A percentile compares a stretch with the other conserved stretches of the same genome.
Conservation (phyloP, 1,140 invertebrate species). For the Daktulosphaira vitifoliae region DNA sequence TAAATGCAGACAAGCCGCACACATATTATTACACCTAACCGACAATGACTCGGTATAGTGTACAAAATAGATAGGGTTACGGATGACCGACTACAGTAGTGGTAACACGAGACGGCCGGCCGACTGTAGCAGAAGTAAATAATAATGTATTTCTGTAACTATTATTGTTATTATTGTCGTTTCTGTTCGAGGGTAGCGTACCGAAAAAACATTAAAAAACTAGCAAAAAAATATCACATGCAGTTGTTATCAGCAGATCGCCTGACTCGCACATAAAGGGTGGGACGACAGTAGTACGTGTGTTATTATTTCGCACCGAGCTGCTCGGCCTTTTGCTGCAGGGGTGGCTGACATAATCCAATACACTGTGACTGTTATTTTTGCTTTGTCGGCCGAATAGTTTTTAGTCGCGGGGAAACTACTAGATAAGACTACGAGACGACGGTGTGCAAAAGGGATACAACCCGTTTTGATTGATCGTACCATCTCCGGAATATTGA, state of each 20-base stretch:
- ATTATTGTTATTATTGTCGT: not conserved
- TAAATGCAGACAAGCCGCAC: not conserved
- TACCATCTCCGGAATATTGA: not conserved
- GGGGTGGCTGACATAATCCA: slow-evolving; percentile 26
- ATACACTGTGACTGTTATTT: slow-evolving; percentile 20
- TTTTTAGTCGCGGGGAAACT: too few species aligned
- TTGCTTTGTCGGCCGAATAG: too few species aligned
- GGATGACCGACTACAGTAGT: not conserved
- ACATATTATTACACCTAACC: too few species aligned
- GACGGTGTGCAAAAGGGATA: too few species aligned
- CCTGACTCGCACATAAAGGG: slow-evolving; percentile 20
- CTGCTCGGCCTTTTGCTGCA: too few species aligned
- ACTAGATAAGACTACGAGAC: too few species aligned
- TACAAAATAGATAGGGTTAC: slow-evolving; percentile 23
- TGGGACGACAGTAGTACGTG: too few species aligned
- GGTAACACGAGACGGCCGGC: slow-evolving; percentile 19
- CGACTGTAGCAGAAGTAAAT: not conserved
- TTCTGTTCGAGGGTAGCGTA: not conserved
- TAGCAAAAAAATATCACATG: slow-evolving; percentile 1
- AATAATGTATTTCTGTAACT: slow-evolving; percentile 6
- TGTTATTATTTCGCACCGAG: slow-evolving; percentile 17
- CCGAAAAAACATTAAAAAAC: slow-evolving; percentile 25
- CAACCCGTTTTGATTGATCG: slow-evolving; percentile 29
- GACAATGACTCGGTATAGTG: slow-evolving; percentile 25
- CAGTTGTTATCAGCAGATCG: slow-evolving; percentile 21